These are phyloP conservation scores for Tichodroma muraria DNA, from an alignment of 2,113 vertebrate species.

Conservation along the genomic window DNA sequence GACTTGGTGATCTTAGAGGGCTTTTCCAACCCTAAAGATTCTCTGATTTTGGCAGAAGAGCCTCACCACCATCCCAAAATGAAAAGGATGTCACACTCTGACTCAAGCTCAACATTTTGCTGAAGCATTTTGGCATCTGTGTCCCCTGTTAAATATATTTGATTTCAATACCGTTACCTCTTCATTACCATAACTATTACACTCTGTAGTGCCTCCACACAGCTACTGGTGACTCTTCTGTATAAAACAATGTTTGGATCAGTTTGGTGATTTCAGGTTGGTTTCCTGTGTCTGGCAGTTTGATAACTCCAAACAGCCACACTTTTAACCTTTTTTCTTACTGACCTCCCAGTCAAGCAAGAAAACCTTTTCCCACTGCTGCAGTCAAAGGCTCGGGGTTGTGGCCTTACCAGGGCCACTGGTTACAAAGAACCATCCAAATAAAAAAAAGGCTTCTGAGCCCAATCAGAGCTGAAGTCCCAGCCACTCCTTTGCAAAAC, in stretches of 20 bases:
- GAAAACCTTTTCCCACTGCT: not conserved
- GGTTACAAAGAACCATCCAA: not conserved
- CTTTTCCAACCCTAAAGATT: not conserved
- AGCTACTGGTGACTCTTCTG: not conserved
- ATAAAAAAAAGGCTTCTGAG: not conserved
- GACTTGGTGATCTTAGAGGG: not conserved
- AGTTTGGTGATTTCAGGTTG: not conserved
- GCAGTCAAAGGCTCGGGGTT: not conserved
- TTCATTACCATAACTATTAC: fast-evolving
- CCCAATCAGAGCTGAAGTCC: not conserved
- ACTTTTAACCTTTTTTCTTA: no score
- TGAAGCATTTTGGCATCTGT: not conserved
- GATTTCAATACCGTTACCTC: not conserved
- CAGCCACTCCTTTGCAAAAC: not conserved
- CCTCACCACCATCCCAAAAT: not conserved
- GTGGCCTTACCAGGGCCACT: not conserved
- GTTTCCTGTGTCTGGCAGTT: not conserved
- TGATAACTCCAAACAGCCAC: not conserved
- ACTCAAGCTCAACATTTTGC: not conserved
- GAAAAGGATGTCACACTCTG: not conserved
- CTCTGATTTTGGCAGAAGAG: not conserved
- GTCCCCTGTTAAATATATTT: not conserved
- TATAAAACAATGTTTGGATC: not conserved
- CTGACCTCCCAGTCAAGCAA: not conserved
- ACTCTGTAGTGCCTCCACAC: not conserved